Evolutionary conservation across 2,113 vertebrate genomes (phyloP).

Genomic region (Sterna hirundo): DNA sequence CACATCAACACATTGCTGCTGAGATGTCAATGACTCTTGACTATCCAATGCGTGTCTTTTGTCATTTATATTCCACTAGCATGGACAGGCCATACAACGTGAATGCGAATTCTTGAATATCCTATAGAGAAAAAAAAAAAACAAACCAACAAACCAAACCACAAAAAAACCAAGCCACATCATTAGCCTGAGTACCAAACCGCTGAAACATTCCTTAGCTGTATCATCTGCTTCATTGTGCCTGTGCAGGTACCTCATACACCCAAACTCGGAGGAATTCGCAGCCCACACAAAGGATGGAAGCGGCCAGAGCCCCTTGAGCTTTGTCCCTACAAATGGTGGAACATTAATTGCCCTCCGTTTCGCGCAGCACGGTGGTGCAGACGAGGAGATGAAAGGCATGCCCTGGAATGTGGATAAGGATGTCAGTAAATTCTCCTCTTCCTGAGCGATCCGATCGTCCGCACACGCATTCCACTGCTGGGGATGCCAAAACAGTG

Average conservation of each 20-base stretch:
- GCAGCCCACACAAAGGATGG: not conserved
- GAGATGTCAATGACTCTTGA: not conserved
- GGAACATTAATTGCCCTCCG: not conserved
- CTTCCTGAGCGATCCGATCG: conserved; percentile 3
- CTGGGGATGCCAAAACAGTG: conserved; percentile 48
- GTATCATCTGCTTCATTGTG: not conserved
- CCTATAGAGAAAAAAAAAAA: not conserved
- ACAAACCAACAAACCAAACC: not conserved
- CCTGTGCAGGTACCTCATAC: not conserved
- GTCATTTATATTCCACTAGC: not conserved
- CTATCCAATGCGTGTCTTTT: not conserved
- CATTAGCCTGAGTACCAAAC: not conserved
- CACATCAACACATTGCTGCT: not conserved
- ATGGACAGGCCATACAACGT: not conserved
- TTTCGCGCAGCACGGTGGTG: not conserved
- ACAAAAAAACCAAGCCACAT: not conserved
- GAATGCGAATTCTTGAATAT: not conserved
- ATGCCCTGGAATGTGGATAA: conserved; percentile 33
- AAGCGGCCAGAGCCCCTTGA: not conserved
- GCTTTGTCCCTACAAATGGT: not conserved
- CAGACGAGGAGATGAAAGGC: conserved; percentile 27
- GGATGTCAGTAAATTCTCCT: conserved; percentile 26
- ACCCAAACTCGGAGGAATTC: not conserved
- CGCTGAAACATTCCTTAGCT: not conserved
- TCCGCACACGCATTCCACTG: not conserved